Evolutionary conservation across 2,797 vertebrate genomes (phyloP), one percentile per base, ranked within the genome.

Genomic region (Poeciliopsis gracilis): DNA sequence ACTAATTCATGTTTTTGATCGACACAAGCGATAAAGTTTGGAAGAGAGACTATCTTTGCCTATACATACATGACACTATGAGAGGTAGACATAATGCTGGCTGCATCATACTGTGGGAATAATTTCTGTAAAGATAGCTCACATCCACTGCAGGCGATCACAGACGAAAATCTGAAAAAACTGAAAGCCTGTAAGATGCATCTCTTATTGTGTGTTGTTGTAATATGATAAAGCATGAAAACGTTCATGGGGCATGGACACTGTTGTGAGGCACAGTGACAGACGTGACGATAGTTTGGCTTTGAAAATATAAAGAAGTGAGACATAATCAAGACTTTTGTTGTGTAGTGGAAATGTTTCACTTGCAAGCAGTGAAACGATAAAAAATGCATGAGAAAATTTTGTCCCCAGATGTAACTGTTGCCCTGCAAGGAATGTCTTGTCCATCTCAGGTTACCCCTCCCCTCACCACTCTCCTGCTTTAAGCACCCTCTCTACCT

Each of bases 381-480:
- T 80, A 91, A 90, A 94, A 94, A 93, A 94, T 91, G 83, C 69
- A 79, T 86, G 89, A 91, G 91, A 94, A 95, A 95, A 95, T 94
- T 91, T 92, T 93, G 92, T 94, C 92, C 76, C 38, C 95, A 95
- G 94, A 95, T 95, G 95, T 93, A 93, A n/a, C 25, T 70, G 87
- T 82, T 95, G 94, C 94, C 94, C 93, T 95, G 90, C 63, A 79
- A 92, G 91, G 95, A 96, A 96, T 95, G 94, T 89, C 89, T 90
- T 41, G 76, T 83, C 83, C 88, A 87, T 95, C 95, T 96, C 94
- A 82, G 87, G 92, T 96, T 96, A 93, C 95, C 84, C 89, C 86
- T 86, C 80, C 89, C 87, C 83, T 80, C 79, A 63, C 83, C 78
- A 77, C 85, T 88, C 88, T 88, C 77, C 84, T 67, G 78, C 57